Conservation (phyloP, 2,888 invertebrate species). For the Lasioglossum oenotherae region DNA sequence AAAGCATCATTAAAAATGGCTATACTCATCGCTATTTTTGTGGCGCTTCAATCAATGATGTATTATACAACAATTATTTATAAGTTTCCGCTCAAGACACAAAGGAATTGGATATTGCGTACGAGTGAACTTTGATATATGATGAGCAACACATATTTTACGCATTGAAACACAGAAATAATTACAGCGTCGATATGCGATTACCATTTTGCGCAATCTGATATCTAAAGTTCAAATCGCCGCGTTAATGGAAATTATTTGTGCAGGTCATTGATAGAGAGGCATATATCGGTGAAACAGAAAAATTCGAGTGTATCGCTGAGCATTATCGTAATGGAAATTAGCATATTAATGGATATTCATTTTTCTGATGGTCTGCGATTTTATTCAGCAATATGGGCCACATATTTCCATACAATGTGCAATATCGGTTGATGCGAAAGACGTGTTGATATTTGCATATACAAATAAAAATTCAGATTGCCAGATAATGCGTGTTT, state of each 20-base stretch:
- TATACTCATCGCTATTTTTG: background rate
- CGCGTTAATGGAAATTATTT: conserved; percentile 47
- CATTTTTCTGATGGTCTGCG: conserved; percentile 7
- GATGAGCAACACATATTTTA: conserved; percentile 51
- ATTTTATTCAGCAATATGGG: conserved; percentile 19
- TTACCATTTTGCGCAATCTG: conserved; percentile 55
- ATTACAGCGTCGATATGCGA: conserved; percentile 53
- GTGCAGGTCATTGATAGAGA: conserved; percentile 30
- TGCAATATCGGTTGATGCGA: conserved; percentile 9
- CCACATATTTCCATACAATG: conserved; percentile 35
- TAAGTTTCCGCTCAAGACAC: background rate
- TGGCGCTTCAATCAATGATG: background rate
- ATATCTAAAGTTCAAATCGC: conserved; percentile 62
- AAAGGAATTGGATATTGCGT: conserved; percentile 36
- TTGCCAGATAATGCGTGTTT: background rate
- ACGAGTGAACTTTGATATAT: conserved; percentile 61
- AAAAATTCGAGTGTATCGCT: conserved; percentile 33
- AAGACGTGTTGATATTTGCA: conserved; percentile 21
- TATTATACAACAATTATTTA: conserved; percentile 3
- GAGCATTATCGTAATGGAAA: conserved; percentile 27
- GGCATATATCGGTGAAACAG: conserved; percentile 29
- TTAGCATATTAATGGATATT: conserved; percentile 57
- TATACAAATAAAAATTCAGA: conserved; percentile 1
- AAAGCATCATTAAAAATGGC: background rate
- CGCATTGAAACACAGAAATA: conserved; percentile 55